Conservation (phyloP, 2,797 vertebrate species). For the Eospalax fontanierii region DNA sequence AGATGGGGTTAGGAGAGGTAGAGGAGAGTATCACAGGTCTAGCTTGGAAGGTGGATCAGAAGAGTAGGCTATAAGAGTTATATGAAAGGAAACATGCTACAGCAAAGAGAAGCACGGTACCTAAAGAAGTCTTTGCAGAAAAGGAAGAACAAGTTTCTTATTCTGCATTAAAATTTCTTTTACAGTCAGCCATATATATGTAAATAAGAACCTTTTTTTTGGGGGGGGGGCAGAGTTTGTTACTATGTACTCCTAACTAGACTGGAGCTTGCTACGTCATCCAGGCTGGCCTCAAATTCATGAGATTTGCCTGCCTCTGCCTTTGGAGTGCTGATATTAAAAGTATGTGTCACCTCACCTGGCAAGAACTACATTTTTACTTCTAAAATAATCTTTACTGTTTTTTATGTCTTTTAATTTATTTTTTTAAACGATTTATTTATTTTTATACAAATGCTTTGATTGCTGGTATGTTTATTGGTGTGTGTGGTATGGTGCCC, state of each 20-base stretch:
- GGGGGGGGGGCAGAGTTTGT: no score
- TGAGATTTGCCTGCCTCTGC: no score
- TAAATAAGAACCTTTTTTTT: background rate
- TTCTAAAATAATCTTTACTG: slow-evolving; percentile 33
- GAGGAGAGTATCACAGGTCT: background rate
- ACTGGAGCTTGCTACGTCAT: no score
- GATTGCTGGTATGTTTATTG: no score
- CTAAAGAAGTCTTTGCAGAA: background rate
- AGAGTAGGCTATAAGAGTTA: background rate
- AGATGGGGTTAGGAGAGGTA: no score
- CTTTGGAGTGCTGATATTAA: no score
- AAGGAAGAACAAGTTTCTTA: slow-evolving; percentile 22
- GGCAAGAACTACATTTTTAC: background rate
- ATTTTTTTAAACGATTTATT: background rate
- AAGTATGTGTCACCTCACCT: no score
- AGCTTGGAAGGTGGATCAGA: background rate
- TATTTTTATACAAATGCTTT: no score
- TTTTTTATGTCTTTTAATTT: background rate
- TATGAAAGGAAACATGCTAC: background rate
- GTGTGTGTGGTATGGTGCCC: no score
- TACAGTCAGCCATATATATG: background rate
- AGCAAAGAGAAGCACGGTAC: background rate
- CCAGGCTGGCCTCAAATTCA: no score
- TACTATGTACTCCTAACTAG: no score
- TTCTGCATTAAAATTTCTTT: slow-evolving; percentile 42